Conservation (phyloP, 2,888 invertebrate species). For the Pecten maximus region DNA sequence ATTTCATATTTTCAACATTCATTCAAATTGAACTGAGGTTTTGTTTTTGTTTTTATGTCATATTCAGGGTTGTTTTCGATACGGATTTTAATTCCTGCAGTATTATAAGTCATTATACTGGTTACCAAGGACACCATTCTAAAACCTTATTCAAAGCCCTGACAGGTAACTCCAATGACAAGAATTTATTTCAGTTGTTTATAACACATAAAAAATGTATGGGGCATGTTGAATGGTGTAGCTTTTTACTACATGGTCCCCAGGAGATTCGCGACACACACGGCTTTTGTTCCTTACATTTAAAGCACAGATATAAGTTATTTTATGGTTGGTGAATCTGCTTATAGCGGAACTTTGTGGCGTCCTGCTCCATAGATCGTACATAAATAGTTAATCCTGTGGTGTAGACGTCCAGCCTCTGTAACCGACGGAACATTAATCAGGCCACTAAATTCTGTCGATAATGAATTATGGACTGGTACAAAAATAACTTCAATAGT, state of each 20-base stretch:
- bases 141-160: neutral
- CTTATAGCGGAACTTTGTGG: neutral
- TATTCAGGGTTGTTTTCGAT: neutral
- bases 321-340: slow-evolving; percentile 13
- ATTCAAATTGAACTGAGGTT: neutral
- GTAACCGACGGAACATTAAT: neutral
- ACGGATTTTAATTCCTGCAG: neutral
- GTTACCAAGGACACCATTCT: neutral
- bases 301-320: neutral
- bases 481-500: neutral
- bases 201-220: neutral
- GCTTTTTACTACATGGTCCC: neutral
- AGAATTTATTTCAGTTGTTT: neutral
- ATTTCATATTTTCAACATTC: too few species aligned
- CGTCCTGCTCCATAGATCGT: neutral
- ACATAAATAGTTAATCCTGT: neutral
- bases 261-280: neutral
- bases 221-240: neutral
- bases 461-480: neutral
- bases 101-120: neutral
- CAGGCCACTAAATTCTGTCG: neutral
- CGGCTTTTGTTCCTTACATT: neutral
- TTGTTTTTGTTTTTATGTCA: neutral
- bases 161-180: neutral
- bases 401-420: neutral